Conservation (phyloP, 2,888 invertebrate genomes). For the Chaetogeoica ovagalla region DNA sequence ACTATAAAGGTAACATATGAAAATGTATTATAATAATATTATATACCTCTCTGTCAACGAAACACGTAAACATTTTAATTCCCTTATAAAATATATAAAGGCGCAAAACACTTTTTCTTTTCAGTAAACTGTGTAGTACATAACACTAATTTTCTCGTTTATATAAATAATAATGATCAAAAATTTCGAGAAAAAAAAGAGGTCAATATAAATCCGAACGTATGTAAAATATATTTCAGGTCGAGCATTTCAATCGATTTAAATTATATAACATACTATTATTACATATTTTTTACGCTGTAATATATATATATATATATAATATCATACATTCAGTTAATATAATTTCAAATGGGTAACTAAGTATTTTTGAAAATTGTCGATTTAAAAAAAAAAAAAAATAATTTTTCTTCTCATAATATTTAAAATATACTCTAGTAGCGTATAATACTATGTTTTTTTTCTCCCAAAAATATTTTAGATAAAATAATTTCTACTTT, state of each 20-base stretch:
- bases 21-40: not conserved
- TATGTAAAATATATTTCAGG: not conserved
- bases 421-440: not conserved
- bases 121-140: not conserved
- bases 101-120: not conserved
- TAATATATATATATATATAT: constrained; percentile 22
- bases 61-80: not conserved
- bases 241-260: constrained; percentile 4
- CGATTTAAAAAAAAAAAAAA: constrained; percentile 21
- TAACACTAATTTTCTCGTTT: too few species aligned
- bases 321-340: constrained; percentile 11
- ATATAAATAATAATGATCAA: not conserved
- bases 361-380: constrained; percentile 26
- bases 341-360: constrained; percentile 42
- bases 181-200: not conserved
- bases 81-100: not conserved
- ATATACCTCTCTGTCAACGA: not conserved
- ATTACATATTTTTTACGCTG: not conserved
- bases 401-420: constrained; percentile 9
- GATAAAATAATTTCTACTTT: constrained; percentile 1
- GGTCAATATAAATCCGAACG: not conserved
- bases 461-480: constrained; percentile 7
- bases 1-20: not conserved
- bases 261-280: not conserved
- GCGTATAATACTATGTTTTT: not conserved